Conservation (phyloP, 1,140 invertebrate genomes). For the Drosophila nannoptera region DNA sequence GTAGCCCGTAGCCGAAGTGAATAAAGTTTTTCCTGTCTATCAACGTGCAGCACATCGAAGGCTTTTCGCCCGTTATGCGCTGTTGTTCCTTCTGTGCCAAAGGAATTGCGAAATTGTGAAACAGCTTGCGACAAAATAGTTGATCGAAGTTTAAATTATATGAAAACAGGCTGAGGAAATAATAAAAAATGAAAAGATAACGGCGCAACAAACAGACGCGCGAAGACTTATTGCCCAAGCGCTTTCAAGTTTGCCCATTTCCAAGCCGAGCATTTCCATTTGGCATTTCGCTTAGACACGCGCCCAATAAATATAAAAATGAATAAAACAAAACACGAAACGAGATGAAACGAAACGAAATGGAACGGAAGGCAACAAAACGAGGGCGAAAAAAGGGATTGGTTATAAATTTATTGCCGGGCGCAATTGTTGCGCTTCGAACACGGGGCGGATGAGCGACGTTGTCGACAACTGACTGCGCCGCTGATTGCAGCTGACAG, state of each 20-base stretch:
- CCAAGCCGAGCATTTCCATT: background rate
- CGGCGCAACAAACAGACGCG: background rate
- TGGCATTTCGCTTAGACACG: conserved; percentile 36
- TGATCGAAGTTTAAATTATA: conserved; percentile 10
- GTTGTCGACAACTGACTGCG: conserved; percentile 42
- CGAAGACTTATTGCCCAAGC: too few relatives aligned
- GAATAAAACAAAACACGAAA: conserved; percentile 34
- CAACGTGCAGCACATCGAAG: conserved; percentile 41
- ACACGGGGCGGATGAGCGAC: conserved; percentile 46
- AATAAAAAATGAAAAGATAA: conserved; percentile 6
- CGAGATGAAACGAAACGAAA: conserved; percentile 20
- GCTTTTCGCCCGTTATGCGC: conserved; percentile 13
- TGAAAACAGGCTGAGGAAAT: background rate
- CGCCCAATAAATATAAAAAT: conserved; percentile 54
- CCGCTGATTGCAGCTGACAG: conserved; percentile 64
- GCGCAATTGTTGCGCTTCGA: conserved; percentile 46
- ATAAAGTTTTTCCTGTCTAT: conserved; percentile 46
- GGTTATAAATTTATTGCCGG: conserved; percentile 66
- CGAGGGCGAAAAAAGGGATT: conserved; percentile 10
- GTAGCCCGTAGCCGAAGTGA: conserved; percentile 14
- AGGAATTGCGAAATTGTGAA: conserved; percentile 19
- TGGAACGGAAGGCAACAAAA: background rate
- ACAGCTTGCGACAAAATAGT: conserved; percentile 20
- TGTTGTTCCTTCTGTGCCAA: conserved; percentile 6
- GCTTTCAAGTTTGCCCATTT: too few relatives aligned